Base-by-base conservation (phyloP, 2,888 invertebrate genomes). In the Sesia apiformis region DNA sequence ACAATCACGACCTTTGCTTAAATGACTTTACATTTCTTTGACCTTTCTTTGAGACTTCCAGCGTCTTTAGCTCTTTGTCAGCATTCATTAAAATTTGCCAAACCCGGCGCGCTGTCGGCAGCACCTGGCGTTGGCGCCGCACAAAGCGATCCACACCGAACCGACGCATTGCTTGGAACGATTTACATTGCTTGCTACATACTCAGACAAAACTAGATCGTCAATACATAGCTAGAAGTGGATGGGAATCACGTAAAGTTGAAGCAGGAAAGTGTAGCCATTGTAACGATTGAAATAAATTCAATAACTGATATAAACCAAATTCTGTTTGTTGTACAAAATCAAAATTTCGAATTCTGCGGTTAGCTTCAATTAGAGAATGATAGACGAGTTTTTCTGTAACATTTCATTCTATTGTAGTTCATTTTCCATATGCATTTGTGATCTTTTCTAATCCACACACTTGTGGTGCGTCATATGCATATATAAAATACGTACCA, bases 71-170 rank as follows among this genome's bases (percentile, higher is more conserved):
- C n/a, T 46, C 4, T 0, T 4, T n/a, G 46, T 46, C 46, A 63
- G 78, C 84, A 84, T 86, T 86, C 86, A 86, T 86, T 86, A 85
- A 76, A 76, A 76, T 77, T 73, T 75, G 70, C 71, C 72, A 67
- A 70, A 69, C 66, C 72, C 68, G 68, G 59, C 70, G 68, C 70
- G 67, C 70, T 70, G 74, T 74, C 75, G 66, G 58, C 56, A 66
- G 63, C 76, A 76, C 76, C 76, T 76, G 76, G 62, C 68, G 66
- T 71, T 55, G 61, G 60, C 63, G 55, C 55, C 52, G 52, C 58
- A 57, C 62, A 61, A 59, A 58, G 39, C 50, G 50, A 46, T 46
- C 23, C 38, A 5, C 46, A 38, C 54, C 57, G 61, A 56, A 53
- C 56, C 52, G 60, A 42, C 5, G 7, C 42, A 6, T 42, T 42